phyloP scores from a whole-genome alignment of 1,140 invertebrate species.

The Panagrolaimus sp. region DNA sequence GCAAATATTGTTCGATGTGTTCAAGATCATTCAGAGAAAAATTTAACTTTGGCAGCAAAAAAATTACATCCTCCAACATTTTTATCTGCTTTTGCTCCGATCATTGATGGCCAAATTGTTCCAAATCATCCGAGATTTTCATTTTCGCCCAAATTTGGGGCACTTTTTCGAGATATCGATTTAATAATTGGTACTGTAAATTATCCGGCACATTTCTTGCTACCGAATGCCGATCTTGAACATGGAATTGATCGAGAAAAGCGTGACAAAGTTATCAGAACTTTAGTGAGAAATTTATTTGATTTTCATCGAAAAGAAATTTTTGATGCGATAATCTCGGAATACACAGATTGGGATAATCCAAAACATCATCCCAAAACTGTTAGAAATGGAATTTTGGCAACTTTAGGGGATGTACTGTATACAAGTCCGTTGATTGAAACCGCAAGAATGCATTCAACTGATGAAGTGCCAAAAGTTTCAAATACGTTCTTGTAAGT shows the following conservation, averaged over 20 bases:
- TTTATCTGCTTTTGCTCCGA: conserved; percentile 68
- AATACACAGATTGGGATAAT: conserved; percentile 93
- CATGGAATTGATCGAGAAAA: conserved; percentile 80
- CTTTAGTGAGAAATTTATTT: conserved; percentile 75
- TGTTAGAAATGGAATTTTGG: conserved; percentile 81
- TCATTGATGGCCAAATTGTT: conserved; percentile 67
- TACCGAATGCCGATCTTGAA: conserved; percentile 81
- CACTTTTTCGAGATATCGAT: conserved; percentile 64
- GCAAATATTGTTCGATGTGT: conserved; percentile 46
- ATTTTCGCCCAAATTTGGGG: conserved; percentile 57
- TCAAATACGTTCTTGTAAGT: conserved; percentile 79
- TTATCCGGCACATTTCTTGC: conserved; percentile 78
- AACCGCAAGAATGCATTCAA: conserved; percentile 82
- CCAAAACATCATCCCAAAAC: conserved; percentile 76
- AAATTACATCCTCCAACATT: conserved; percentile 63
- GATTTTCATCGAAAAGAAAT: conserved; percentile 84
- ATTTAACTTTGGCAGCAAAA: conserved; percentile 69
- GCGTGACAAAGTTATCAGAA: conserved; percentile 66
- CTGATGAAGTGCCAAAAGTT: conserved; percentile 52
- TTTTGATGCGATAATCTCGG: conserved; percentile 90
- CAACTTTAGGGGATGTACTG: conserved; percentile 79
- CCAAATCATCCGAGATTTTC: conserved; percentile 56
- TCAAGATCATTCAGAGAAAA: conserved; percentile 66
- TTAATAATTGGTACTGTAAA: conserved; percentile 87
- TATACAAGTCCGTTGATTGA: conserved; percentile 84